Evolutionary conservation across 2,888 invertebrate genomes (phyloP), one percentile per base, ranked within the genome.

Genomic region (Hyles lineata): DNA sequence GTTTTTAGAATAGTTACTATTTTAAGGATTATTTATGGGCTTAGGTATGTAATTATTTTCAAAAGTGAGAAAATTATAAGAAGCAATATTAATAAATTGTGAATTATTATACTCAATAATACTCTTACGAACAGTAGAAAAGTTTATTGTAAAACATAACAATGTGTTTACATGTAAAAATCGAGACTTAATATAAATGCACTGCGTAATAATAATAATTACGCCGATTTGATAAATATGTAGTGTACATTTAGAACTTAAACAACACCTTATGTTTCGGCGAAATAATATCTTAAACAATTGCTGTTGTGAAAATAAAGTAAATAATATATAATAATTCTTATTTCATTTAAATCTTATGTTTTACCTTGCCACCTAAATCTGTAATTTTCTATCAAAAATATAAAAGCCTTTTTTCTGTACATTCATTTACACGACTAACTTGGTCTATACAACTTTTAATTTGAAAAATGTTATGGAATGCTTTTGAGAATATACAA

Each of bases 61-160:
- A 25, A 60, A 62, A 73, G 63, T 71, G 70, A 73, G 70, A 58
- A 43, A 72, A 70, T 21, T 60, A 50, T 23, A 62, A 50, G 32
- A 78, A 85, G 89, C 89, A 90, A 90, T 90, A 91, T 83, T 76
- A 81, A 75, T 73, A 81, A 72, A 76, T 85, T 84, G 84, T 84
- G 82, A 85, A 79, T 60, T 70, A 78, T 76, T 76, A 81, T 82
- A 84, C 76, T 83, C 76, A 88, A 82, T 84, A 85, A 88, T 86
- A 88, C 85, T 89, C 87, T 80, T 78, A 73, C 77, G 76, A 85
- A 85, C 84, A 83, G 76, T 86, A 82, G 82, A 83, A 85, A 79
- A 74, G 71, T 87, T 86, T 87, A 86, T 80, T 85, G 84, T 79
- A 80, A 82, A 81, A 77, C 78, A 76, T 82, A 82, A 78, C 76